Base-by-base conservation (phyloP, 2,888 invertebrate species). In the Parasteatoda lunata region DNA sequence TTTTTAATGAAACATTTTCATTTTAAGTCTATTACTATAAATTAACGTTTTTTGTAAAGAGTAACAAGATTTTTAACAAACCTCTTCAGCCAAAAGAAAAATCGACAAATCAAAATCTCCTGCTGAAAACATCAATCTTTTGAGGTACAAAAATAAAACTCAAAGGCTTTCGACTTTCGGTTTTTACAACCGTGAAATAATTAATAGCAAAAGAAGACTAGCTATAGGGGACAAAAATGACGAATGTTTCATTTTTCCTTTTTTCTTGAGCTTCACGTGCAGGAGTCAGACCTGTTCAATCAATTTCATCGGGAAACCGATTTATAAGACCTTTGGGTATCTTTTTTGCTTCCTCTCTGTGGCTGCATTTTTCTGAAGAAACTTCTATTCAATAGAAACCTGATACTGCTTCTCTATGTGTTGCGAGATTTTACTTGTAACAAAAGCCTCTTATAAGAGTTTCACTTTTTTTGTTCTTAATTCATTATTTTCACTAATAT, bases 181-280 rank as follows among this genome's bases (percentile, higher is more conserved):
- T 77, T 84, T 84, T 77, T 78, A 77, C 78, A 84, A 69, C 73
- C 84, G 78, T 84, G 78, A 84, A 84, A 73, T 84, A 84, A 84
- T 83, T 77, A 83, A 77, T 84, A 77, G 68, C 30, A 49, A 69
- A 78, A 77, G 71, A 73, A 52, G 78, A 64, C 83, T 77, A 71
- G 84, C 84, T 73, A 68, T 66, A 78, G 78, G 84, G 78, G 78
- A 78, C 77, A 68, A 49, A 84, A 66, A 84, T 84, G 84, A 84
- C 68, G 54, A 77, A 84, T 84, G 78, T 84, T 68, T 77, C 78
- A 73, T 84, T 66, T 72, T 84, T 84, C 72, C 72, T 77, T 72
- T n/a, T 72, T 84, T 77, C 77, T 49, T 8, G 66, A 78, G 51
- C 68, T 70, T 54, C 77, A 84, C 77, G 84, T 73, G 78, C 72